Conservation (phyloP, 2,113 vertebrate genomes). For the Heliornis fulica region DNA sequence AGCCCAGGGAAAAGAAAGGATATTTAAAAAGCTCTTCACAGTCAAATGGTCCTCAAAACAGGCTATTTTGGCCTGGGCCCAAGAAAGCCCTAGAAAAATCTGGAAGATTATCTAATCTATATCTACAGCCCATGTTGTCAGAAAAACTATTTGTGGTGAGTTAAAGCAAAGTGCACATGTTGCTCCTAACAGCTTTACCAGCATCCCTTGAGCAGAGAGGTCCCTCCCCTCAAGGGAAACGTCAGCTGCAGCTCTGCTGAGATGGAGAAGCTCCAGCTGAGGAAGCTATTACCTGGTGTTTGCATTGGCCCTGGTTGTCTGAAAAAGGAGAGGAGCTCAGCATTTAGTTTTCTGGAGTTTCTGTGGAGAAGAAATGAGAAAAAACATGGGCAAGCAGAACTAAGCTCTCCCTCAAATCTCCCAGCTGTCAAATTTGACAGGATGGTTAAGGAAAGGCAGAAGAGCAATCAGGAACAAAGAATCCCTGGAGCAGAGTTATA, state of each 20-base stretch:
- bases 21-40: neutral
- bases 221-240: neutral
- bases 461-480: neutral
- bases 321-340: neutral
- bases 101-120: neutral
- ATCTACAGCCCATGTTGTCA: neutral
- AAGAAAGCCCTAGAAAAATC: neutral
- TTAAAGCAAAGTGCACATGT: neutral
- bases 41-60: neutral
- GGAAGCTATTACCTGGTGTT: neutral
- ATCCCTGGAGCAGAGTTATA: neutral
- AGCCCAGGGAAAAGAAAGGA: neutral
- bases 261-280: neutral
- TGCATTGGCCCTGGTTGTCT: neutral
- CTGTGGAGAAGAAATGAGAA: neutral
- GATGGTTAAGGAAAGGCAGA: neutral
- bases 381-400: neutral
- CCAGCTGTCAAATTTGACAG: neutral
- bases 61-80: neutral
- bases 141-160: neutral
- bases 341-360: neutral
- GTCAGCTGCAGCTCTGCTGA: neutral
- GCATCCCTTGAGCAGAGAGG: rapidly evolving
- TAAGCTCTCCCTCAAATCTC: neutral
- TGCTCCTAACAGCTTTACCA: neutral